A percentile compares a stretch with the other conserved stretches of the same genome.
Conservation (phyloP, 2,888 invertebrate species). For the Acrobasis suavella region DNA sequence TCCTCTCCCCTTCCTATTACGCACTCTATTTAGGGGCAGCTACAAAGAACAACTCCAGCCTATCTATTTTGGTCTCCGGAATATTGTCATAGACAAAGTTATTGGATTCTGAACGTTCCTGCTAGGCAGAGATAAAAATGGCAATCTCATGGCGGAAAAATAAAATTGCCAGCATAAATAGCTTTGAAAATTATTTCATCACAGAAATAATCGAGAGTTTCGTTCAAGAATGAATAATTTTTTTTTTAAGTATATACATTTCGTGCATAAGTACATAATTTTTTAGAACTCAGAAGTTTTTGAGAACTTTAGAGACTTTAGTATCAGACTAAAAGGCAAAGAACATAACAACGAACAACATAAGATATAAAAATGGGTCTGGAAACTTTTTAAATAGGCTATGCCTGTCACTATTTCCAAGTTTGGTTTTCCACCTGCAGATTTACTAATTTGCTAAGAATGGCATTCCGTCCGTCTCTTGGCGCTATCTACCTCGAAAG, state of each 20-base stretch:
- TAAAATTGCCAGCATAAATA: conserved; percentile 43
- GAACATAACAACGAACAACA: no score
- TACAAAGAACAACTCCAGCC: conserved; percentile 74
- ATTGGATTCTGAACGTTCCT: conserved; percentile 62
- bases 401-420: no score
- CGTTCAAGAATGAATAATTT: conserved; percentile 17
- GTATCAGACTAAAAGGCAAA: no score
- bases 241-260: conserved; percentile 8
- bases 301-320: no score
- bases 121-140: conserved; percentile 39
- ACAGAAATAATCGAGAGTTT: conserved; percentile 17
- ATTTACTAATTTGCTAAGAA: no score
- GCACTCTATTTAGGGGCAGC: conserved; percentile 81
- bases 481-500: no score
- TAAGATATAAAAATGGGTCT: no score
- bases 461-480: no score
- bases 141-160: conserved; percentile 39
- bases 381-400: no score
- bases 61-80: conserved; percentile 78
- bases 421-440: no score
- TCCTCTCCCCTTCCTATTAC: conserved; percentile 77
- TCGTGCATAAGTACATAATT: no score
- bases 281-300: no score
- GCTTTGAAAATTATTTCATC: conserved; percentile 29
- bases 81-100: conserved; percentile 74